These are phyloP conservation scores for Andricus grossulariae DNA, from an alignment of 1,140 invertebrate species.

Conservation along the genomic window DNA sequence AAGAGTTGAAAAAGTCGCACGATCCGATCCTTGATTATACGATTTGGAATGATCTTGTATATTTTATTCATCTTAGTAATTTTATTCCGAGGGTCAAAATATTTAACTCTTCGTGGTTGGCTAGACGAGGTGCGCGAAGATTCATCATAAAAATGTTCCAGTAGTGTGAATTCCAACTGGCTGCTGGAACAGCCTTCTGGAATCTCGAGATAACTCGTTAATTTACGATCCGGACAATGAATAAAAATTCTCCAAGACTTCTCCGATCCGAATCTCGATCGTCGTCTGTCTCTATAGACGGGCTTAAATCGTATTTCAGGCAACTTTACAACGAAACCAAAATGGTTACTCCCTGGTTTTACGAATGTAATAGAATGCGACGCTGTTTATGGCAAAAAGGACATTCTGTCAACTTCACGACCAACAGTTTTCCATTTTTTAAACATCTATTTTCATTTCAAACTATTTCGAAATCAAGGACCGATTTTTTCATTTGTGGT, in stretches of 20 bases:
- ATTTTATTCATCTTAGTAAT: background rate
- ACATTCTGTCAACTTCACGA: background rate
- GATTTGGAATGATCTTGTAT: too few species aligned
- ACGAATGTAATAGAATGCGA: conserved; percentile 25
- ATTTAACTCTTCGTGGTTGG: background rate
- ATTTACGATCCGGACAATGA: conserved; percentile 65
- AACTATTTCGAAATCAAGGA: too few species aligned
- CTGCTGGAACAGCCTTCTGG: conserved; percentile 38
- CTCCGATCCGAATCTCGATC: conserved; percentile 49
- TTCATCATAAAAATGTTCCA: conserved; percentile 13
- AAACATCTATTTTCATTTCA: background rate
- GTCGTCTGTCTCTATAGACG: conserved; percentile 32
- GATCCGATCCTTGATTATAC: too few species aligned
- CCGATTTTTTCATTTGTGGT: too few species aligned
- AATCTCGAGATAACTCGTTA: conserved; percentile 59
- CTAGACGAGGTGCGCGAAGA: conserved; percentile 8
- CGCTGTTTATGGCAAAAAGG: conserved; percentile 2
- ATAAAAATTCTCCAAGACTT: conserved; percentile 58
- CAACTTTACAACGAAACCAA: conserved; percentile 25
- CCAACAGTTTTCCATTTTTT: background rate
- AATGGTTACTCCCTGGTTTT: conserved; percentile 18
- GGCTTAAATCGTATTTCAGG: conserved; percentile 30
- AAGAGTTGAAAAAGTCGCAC: background rate
- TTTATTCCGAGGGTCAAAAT: background rate
- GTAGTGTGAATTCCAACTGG: conserved; percentile 25